These are phyloP conservation scores for Platichthys stellatus DNA, from an alignment of 2,113 vertebrate species.

Conservation along the genomic window DNA sequence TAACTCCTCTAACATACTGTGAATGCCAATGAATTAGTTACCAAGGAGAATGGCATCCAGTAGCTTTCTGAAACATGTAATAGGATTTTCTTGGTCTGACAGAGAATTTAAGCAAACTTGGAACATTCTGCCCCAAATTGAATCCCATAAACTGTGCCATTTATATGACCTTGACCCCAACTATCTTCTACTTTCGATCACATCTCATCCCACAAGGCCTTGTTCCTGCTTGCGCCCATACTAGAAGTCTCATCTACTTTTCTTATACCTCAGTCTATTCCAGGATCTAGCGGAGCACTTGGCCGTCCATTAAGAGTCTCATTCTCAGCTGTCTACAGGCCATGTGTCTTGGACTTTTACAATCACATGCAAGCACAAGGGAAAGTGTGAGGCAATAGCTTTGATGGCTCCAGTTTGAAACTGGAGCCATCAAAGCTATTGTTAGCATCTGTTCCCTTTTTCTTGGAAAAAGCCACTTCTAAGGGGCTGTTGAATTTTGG, in stretches of 20 bases:
- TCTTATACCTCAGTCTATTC: conserved; percentile 50
- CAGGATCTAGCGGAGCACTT: conserved; percentile 21
- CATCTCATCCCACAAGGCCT: background rate
- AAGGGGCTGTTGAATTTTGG: conserved; percentile 47
- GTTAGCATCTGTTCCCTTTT: conserved; percentile 47
- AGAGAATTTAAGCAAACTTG: background rate
- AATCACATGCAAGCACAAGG: conserved; percentile 31
- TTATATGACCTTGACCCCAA: background rate
- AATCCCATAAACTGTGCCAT: background rate
- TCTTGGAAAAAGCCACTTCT: conserved; percentile 60
- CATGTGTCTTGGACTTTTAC: conserved; percentile 53
- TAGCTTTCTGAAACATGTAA: background rate
- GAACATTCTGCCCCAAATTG: background rate
- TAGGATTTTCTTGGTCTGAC: background rate
- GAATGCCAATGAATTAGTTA: background rate
- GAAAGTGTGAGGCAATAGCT: conserved; percentile 62
- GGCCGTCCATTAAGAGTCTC: conserved; percentile 35
- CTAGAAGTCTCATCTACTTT: conserved; percentile 28
- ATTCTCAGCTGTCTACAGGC: conserved; percentile 73
- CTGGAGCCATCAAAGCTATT: conserved; percentile 61
- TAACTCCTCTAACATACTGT: background rate
- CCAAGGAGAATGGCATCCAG: background rate
- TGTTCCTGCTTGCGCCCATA: background rate
- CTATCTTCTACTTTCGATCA: background rate
- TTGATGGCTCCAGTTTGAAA: too few species aligned